phyloP scores from a whole-genome alignment of 2,888 invertebrate species.

The Hydriomena furcata region DNA sequence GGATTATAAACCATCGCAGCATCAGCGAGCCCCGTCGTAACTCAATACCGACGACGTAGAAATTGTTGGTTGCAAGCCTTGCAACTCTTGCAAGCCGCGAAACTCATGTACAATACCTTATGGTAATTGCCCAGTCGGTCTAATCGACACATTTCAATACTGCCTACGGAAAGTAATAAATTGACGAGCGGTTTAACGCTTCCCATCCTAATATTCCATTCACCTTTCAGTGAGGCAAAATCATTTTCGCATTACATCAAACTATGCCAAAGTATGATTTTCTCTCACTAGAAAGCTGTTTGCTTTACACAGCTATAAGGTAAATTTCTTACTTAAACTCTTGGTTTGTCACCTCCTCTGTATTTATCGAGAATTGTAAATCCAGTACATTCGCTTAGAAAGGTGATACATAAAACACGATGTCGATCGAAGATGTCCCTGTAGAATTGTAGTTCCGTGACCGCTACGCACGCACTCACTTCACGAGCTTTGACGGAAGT shows the following conservation, averaged over 20 bases:
- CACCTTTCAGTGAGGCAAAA: slow-evolving; percentile 10
- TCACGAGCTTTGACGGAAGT: slow-evolving; percentile 56
- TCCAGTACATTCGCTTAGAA: slow-evolving; percentile 18
- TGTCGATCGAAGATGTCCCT: slow-evolving; percentile 38
- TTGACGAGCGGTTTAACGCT: slow-evolving; percentile 25
- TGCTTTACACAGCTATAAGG: background rate
- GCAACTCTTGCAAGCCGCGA: slow-evolving; percentile 54
- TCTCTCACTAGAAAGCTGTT: slow-evolving; percentile 1
- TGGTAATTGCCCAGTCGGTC: slow-evolving; percentile 64
- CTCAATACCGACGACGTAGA: slow-evolving; percentile 74
- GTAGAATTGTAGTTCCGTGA: slow-evolving; percentile 50
- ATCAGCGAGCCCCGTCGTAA: slow-evolving; percentile 72
- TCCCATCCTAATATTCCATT: slow-evolving; percentile 24
- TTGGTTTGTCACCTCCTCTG: slow-evolving; percentile 19
- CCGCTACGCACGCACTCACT: slow-evolving; percentile 57
- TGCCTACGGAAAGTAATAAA: slow-evolving; percentile 29
- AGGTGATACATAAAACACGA: slow-evolving; percentile 35
- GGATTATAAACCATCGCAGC: slow-evolving; percentile 81
- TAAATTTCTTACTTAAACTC: slow-evolving; percentile 1
- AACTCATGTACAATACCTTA: slow-evolving; percentile 58
- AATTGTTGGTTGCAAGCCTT: slow-evolving; percentile 68
- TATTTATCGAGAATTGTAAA: slow-evolving; percentile 24
- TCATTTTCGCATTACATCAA: slow-evolving; percentile 8
- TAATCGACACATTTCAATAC: slow-evolving; percentile 66
- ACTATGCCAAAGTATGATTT: background rate